Base-by-base conservation (phyloP, 2,797 vertebrate species). In the Tokudaia tokunoshimensis region DNA sequence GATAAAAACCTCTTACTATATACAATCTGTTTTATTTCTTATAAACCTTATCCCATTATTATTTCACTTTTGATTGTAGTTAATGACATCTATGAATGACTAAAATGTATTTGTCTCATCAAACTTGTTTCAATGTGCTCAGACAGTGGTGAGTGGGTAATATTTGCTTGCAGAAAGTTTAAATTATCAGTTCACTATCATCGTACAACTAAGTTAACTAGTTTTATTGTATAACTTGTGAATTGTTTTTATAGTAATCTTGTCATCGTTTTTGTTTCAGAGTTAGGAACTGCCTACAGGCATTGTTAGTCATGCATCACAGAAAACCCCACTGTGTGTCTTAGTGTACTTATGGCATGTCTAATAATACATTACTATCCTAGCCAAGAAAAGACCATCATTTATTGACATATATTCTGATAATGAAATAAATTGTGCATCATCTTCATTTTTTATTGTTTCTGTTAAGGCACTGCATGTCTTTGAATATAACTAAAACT, bases 401-500 rank as follows among this genome's bases (percentile, higher is more conserved):
- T 59, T 50, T 92, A 84, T 92, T 91, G 24, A 82, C n/a, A 67
- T 79, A 59, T 72, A 34, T 87, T 83, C 50, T 55, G 47, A 52
- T 84, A 93, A 92, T 61, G 37, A 97, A 91, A 94, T 50, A 63
- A 63, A 2, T 34, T 93, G 41, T 2, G 3, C 0, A 55, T 67
- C 19, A 44, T 20, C 10, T 82, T 80, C 89, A 34, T 31, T 34
- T 47, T 76, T 81, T 72, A 17, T 84, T 78, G 31, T 52, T 85
- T 82, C 47, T 50, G 10, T 78, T 70, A 82, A 89, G 59, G 8
- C 2, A 37, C 74, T 76, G 89, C 89, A 22, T 83, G 29, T 86
- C 52, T 94, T 96, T 86, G 37, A 96, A 75, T 61, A 86, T 4
- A 87, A 47, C 95, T 52, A 93, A 91, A 94, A 50, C 12, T 72